Evolutionary conservation across 2,888 invertebrate genomes (phyloP), one percentile per base, ranked within the genome.

Genomic region (Philopedon plagiatum): DNA sequence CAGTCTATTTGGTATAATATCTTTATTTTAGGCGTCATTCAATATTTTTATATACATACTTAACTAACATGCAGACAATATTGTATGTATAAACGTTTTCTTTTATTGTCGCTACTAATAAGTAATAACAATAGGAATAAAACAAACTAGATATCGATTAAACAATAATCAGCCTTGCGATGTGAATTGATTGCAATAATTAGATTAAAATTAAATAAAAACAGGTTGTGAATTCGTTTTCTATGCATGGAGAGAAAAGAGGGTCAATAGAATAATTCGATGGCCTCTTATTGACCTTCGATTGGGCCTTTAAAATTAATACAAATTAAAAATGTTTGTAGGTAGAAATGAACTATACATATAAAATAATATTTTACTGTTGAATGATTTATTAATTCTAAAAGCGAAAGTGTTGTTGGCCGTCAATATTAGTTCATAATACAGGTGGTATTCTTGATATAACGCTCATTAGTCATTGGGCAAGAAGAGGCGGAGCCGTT

Each of bases 131-230:
- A 39, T n/a, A 34, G n/a, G 1, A 34, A 39, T 39, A 39, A 39
- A 39, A 15, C n/a, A n/a, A 34, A 8, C 7, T 9, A 8, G 5
- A 34, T 34, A n/a, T n/a, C n/a, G n/a, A 15, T 34, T 34, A 9
- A 44, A 44, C 21, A 46, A 21, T n/a, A 23, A 46, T 29, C 29
- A 54, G 29, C 51, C 51, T 54, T 54, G 29, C 7, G 26, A 26
- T 5, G 29, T 29, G 2, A 13, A 54, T 23, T 2, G 9, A 54
- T 32, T 54, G 8, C 18, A 29, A 18, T 54, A 54, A 54, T 54
- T 54, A 29, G 29, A 54, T 54, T 54, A 29, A 23, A 46, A 46
- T 32, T 29, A 29, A 54, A 54, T 29, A 54, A 54, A 26, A 32
- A 29, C 51, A 54, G 15, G 29, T 54, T 49, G 11, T n/a, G 9